A percentile compares a stretch with the other conserved stretches of the same genome.
Evolutionary conservation across 2,113 vertebrate species (phyloP).

Genomic region (Hippotragus niger): DNA sequence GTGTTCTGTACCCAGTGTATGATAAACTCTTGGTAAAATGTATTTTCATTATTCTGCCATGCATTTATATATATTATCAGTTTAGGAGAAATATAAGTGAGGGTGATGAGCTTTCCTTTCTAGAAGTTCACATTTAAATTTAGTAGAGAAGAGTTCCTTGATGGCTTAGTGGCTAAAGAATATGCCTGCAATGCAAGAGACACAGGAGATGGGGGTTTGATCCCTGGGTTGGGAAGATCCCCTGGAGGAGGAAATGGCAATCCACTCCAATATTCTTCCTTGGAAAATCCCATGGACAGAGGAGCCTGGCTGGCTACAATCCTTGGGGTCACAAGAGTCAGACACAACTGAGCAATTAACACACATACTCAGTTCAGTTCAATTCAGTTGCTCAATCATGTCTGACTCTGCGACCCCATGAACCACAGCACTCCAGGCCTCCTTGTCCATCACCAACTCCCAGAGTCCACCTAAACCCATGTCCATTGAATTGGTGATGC

Average conservation of each 20-base stretch:
- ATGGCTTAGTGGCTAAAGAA: background rate
- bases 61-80: background rate
- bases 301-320: background rate
- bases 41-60: background rate
- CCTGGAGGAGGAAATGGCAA: background rate
- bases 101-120: background rate
- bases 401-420: background rate
- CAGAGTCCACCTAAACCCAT: too few relatives aligned
- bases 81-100: background rate
- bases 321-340: background rate
- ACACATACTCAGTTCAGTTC: background rate
- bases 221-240: background rate
- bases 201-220: background rate
- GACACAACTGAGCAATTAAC: background rate
- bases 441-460: too few relatives aligned
- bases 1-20: background rate
- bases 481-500: too few relatives aligned
- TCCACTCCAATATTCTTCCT: background rate
- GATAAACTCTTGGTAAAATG: background rate
- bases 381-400: background rate
- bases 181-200: background rate
- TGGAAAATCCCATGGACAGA: background rate
- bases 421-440: accelerated
- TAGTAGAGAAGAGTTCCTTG: background rate
- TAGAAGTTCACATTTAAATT: background rate